These are phyloP conservation scores for Pristiophorus japonicus DNA, from an alignment of 2,113 vertebrate genomes.

Conservation along the genomic window DNA sequence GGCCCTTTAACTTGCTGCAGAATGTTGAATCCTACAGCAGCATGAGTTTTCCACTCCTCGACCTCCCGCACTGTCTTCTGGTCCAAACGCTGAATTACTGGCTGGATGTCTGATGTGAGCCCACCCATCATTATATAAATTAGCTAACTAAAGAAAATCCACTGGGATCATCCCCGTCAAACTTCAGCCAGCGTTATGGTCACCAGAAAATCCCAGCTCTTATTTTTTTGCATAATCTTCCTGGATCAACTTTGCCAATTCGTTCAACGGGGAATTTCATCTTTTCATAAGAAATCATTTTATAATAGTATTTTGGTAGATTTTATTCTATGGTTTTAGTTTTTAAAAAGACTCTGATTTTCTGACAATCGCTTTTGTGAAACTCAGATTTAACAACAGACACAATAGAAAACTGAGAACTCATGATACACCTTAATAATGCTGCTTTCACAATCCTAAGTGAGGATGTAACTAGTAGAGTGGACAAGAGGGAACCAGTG, in stretches of 20 bases:
- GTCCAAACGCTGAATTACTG: neutral
- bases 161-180: neutral
- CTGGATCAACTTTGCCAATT: neutral
- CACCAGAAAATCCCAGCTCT: neutral
- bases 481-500: too few species aligned
- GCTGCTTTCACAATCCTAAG: neutral
- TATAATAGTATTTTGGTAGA: neutral
- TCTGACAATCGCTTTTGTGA: neutral
- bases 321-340: too few species aligned
- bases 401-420: neutral
- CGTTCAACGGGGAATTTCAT: neutral
- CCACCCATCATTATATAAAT: neutral
- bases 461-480: too few species aligned
- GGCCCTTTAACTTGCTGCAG: too few species aligned
- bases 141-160: neutral
- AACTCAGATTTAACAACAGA: neutral
- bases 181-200: neutral
- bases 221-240: neutral
- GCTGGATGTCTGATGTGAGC: neutral
- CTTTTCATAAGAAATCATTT: neutral
- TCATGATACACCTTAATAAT: neutral
- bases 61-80: neutral
- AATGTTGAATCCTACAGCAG: too few species aligned
- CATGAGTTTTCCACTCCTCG: neutral
- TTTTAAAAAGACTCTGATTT: neutral